phyloP scores from a whole-genome alignment of 1,140 invertebrate species.

The Onthophagus taurus region DNA sequence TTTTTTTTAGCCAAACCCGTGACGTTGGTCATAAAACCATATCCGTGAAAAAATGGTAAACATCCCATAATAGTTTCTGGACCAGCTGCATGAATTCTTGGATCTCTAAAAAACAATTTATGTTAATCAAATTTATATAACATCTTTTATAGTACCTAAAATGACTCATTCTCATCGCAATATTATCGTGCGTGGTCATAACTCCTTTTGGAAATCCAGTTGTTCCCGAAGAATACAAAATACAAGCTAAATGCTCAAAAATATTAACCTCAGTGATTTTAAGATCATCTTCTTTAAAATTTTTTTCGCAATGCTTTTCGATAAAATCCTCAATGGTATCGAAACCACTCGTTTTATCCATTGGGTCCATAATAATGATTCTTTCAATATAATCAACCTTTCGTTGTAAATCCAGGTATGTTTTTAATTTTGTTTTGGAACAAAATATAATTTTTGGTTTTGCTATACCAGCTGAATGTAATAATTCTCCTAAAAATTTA shows the following conservation, averaged over 20 bases:
- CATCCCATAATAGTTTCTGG: not conserved
- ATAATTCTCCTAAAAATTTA: slow-evolving; percentile 40
- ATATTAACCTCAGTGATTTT: slow-evolving; percentile 13
- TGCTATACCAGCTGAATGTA: slow-evolving; percentile 40
- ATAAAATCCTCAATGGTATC: slow-evolving; percentile 19
- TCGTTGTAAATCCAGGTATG: slow-evolving; percentile 17
- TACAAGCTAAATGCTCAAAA: slow-evolving; percentile 26
- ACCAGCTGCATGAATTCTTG: slow-evolving; percentile 5
- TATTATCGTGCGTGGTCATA: slow-evolving; percentile 55
- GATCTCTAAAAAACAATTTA: slow-evolving; percentile 16
- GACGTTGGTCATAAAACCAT: slow-evolving; percentile 14
- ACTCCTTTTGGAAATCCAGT: slow-evolving; percentile 72
- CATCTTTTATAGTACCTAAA: slow-evolving; percentile 12
- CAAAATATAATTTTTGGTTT: slow-evolving; percentile 42
- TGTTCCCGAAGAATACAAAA: slow-evolving; percentile 51
- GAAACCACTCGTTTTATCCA: not conserved
- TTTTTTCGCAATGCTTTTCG: slow-evolving; percentile 3
- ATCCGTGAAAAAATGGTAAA: slow-evolving; percentile 7
- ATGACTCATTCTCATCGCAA: slow-evolving; percentile 32
- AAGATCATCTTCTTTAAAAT: slow-evolving; percentile 11
- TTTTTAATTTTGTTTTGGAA: slow-evolving; percentile 25
- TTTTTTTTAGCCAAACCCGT: slow-evolving; percentile 12
- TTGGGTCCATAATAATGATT: slow-evolving; percentile 19
- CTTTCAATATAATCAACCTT: slow-evolving; percentile 17
- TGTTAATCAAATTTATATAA: not conserved